Base-by-base conservation (phyloP, 2,113 vertebrate species). In the Taurulus bubalis region DNA sequence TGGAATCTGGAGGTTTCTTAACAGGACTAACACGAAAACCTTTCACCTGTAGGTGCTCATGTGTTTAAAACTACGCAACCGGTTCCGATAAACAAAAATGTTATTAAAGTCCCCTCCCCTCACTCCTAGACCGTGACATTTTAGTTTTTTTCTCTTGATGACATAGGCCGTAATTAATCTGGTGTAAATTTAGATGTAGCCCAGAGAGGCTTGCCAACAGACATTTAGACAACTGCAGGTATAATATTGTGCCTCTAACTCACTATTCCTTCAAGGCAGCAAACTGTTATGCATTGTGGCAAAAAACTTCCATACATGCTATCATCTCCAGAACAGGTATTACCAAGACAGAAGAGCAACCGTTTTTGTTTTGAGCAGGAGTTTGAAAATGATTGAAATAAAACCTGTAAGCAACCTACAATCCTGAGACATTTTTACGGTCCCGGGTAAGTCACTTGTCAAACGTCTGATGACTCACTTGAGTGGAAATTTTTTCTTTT, bases 1-100 rank as follows among this genome's bases (percentile, higher is more conserved):
- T 90, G 78, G 77, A 82, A 76, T 84, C 72, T 87, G 77, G 51
- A 56, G 53, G 28, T 85, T 87, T 89, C 79, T 58, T 81, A 86
- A 83, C 76, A 68, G 67, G 69, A 69, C 67, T 73, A 70, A 84
- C 66, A 36, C 58, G 70, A 65, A 72, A 83, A 84, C 62, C 47
- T 67, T 83, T 77, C 53, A 64, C 30, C 45, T 45, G 1, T 40
- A 56, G 51, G 71, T 82, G 69, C 42, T 62, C 3, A 11, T 70
- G 75, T 79, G 65, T 67, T 77, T 62, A 36, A 75, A 67, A 67
- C 42, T 10, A 40, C 30, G 75, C 65, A 77, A 30, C 56, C 77
- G 30, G 26, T 70, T 68, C 67, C 66, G 20, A 49, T 60, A n/a
- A 32, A 77, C 65, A 42, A 62, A 81, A 38, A 76, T 36, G 60